Conservation (phyloP, 1,140 invertebrate species). For the Cyclina sinensis region DNA sequence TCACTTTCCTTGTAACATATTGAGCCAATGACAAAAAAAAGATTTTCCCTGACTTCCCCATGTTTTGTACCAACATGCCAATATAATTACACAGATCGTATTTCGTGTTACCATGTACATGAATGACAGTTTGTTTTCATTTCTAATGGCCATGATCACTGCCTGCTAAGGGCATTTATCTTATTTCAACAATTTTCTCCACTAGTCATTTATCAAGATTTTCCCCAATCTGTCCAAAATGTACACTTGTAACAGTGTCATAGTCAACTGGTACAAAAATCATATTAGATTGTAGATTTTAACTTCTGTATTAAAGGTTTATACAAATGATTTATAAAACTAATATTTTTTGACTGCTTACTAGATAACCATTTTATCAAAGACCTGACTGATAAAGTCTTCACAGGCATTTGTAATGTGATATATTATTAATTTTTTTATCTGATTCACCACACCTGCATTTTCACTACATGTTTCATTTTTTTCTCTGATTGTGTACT, state of each 20-base stretch:
- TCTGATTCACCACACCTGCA: too few relatives aligned
- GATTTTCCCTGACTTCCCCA: background rate
- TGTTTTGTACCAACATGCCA: background rate
- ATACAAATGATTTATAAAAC: too few relatives aligned
- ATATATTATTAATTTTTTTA: too few relatives aligned
- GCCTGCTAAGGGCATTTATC: background rate
- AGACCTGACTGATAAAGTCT: too few relatives aligned
- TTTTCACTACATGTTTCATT: too few relatives aligned
- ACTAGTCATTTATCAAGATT: conserved; percentile 19
- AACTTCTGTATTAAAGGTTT: too few relatives aligned
- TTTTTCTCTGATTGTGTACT: too few relatives aligned
- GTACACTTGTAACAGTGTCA: background rate
- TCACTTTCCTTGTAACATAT: conserved; percentile 6
- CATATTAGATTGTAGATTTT: too few relatives aligned
- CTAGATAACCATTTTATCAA: too few relatives aligned
- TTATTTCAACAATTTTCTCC: background rate
- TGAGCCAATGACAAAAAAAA: background rate
- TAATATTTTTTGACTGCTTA: too few relatives aligned
- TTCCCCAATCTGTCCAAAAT: background rate
- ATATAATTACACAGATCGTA: conserved; percentile 6
- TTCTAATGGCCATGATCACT: conserved; percentile 2
- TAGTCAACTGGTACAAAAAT: background rate
- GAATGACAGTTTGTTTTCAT: conserved; percentile 43
- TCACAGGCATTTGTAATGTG: too few relatives aligned
- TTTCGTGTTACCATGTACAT: conserved; percentile 14